Percentiles rank a stretch among this genome's conserved stretches.
Evolutionary conservation across 2,888 invertebrate species (phyloP).

Genomic region (Rhamnusium bicolor): DNA sequence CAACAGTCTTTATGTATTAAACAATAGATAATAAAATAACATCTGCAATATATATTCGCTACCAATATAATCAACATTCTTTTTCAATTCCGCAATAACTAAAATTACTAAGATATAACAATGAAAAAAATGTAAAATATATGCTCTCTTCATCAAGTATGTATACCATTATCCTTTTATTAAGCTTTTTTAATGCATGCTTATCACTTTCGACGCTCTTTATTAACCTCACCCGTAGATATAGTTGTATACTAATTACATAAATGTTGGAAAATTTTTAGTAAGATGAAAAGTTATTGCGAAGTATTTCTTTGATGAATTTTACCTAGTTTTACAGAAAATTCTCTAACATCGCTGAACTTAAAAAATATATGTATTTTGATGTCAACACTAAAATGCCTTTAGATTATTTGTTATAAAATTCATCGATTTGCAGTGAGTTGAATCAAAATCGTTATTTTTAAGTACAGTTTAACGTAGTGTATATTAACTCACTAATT

Average conservation of each 20-base stretch:
- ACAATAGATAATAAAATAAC: neutral
- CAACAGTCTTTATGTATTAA: too few species aligned
- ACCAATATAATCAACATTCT: constrained; percentile 10
- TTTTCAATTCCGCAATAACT: constrained; percentile 8
- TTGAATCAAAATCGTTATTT: neutral
- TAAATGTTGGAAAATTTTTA: constrained; percentile 9
- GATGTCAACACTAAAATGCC: too few species aligned
- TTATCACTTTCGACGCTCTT: constrained; percentile 20
- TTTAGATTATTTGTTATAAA: too few species aligned
- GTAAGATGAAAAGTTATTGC: constrained; percentile 15
- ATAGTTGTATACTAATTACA: constrained; percentile 18
- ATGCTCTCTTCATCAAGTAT: constrained; percentile 68
- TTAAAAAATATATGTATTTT: too few species aligned
- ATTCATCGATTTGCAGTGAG: neutral
- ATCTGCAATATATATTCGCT: constrained; percentile 29
- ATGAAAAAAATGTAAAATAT: constrained; percentile 25
- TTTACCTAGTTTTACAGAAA: neutral
- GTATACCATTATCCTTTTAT: constrained; percentile 53
- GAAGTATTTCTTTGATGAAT: neutral
- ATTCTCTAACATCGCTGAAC: neutral
- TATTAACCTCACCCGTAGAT: constrained; percentile 32
- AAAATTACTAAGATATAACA: constrained; percentile 29
- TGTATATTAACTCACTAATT: neutral
- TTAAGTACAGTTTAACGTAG: neutral
- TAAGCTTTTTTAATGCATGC: constrained; percentile 42